Percentiles rank a stretch among this genome's conserved stretches.
phyloP scores from a whole-genome alignment of 2,888 invertebrate genomes.

The Lamellibrachia columna region DNA sequence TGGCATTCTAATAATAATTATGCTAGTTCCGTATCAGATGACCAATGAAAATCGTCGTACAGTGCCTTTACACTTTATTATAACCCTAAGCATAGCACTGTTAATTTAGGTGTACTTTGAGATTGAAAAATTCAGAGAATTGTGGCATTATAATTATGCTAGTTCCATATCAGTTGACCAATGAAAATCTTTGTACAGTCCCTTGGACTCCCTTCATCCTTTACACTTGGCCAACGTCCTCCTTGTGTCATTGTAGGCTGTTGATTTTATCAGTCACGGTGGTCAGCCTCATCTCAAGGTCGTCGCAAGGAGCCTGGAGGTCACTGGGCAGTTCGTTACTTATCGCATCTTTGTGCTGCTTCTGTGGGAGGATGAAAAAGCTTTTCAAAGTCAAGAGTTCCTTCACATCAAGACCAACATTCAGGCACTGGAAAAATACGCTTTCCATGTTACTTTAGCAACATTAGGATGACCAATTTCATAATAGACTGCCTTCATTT shows the following conservation, averaged over 20 bases:
- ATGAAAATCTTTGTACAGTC: too few relatives aligned
- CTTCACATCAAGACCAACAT: neutral
- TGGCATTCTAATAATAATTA: too few relatives aligned
- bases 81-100: too few relatives aligned
- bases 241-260: neutral
- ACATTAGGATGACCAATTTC: too few relatives aligned
- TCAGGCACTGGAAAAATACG: neutral
- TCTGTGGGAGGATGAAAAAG: neutral
- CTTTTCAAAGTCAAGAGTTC: neutral
- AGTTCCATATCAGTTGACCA: too few relatives aligned
- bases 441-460: neutral
- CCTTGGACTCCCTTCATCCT: neutral
- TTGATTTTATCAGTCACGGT: neutral
- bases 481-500: too few relatives aligned
- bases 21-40: too few relatives aligned
- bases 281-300: neutral
- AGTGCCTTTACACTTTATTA: too few relatives aligned
- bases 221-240: neutral
- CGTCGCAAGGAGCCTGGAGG: neutral
- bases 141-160: too few relatives aligned
- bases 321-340: neutral
- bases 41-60: too few relatives aligned
- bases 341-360: neutral
- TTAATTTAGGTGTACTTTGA: too few relatives aligned
- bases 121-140: too few relatives aligned